Evolutionary conservation across 2,797 vertebrate genomes (phyloP), one percentile per base, ranked within the genome.

Genomic region (Lophotriccus pileatus): DNA sequence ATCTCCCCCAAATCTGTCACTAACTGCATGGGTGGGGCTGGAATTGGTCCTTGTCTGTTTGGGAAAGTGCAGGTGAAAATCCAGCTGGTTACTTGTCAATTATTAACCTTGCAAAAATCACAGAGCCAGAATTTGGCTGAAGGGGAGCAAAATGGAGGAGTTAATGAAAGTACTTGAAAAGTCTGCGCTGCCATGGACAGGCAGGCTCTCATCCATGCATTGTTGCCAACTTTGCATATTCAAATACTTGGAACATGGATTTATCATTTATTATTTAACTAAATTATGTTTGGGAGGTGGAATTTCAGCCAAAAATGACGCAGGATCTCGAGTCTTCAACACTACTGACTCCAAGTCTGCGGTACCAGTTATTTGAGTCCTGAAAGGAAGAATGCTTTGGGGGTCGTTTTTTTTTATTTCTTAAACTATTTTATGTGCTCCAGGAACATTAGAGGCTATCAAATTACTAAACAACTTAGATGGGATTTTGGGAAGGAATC

Each of bases 1-100:
- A 9, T 59, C 7, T 5, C 7, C 41, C 41, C 12, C 2, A 52
- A 15, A 44, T 22, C 59, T 28, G 1, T 18, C 2, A 2, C 32
- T 10, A 7, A 6, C 43, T 36, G 13, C n/a, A 5, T 10, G 7
- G 76, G 47, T 74, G 23, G n/a, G 56, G 24, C 59, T 69, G 60
- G 43, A 59, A 5, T 27, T 14, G 24, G 28, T 32, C 28, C n/a
- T 63, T 22, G 3, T 3, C 25, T 67, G 1, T 44, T 49, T 44
- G 23, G 25, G 27, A 43, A 67, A 36, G 37, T 41, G 7, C 34
- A 41, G 23, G 5, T 53, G 19, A 56, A 94, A 82, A 49, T n/a
- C 50, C 50, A 49, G 23, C 30, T 6, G 22, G 47, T 79, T 10
- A 17, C 18, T 7, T 52, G 76, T 49, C 68, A 49, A 0, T 32